These are phyloP conservation scores for Gasteruption jaculator DNA, from an alignment of 2,888 invertebrate species.

Conservation along the genomic window DNA sequence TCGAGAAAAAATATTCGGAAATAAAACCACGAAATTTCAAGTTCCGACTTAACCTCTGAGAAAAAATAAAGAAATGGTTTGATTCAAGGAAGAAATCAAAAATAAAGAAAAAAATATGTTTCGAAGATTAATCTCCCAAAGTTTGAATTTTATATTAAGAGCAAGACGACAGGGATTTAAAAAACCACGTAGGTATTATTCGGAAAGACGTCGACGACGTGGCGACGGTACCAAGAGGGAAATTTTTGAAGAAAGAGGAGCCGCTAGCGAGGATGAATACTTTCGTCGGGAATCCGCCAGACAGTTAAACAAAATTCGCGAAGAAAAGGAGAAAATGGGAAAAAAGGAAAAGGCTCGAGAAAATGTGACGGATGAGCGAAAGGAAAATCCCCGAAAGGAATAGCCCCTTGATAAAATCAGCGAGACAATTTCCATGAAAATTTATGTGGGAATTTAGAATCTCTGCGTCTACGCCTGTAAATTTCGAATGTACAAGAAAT, in stretches of 20 bases:
- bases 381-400: constrained; percentile 7
- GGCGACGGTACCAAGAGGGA: constrained; percentile 41
- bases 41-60: not conserved
- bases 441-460: too few species aligned
- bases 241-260: constrained; percentile 38
- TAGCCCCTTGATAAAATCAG: too few species aligned
- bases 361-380: constrained; percentile 7
- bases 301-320: constrained; percentile 33
- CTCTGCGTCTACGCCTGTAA: too few species aligned
- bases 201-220: constrained; percentile 35
- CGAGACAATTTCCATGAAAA: too few species aligned
- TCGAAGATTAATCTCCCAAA: too few species aligned
- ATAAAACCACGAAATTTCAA: not conserved
- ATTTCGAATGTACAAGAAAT: too few species aligned
- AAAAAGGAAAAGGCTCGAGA: constrained; percentile 7
- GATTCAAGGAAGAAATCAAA: too few species aligned
- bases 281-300: constrained; percentile 37
- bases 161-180: constrained; percentile 2
- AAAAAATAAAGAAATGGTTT: not conserved
- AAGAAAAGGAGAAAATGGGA: constrained; percentile 15
- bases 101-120: too few species aligned
- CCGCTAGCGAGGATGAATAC: constrained; percentile 41
- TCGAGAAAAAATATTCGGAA: not conserved
- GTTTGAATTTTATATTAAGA: too few species aligned
- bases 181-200: constrained; percentile 20